Percentiles rank a stretch among this genome's conserved stretches.
Evolutionary conservation across 92 coral and sea anemone species (phyloP).

Genomic region (Parazoanthus atlanticus): DNA sequence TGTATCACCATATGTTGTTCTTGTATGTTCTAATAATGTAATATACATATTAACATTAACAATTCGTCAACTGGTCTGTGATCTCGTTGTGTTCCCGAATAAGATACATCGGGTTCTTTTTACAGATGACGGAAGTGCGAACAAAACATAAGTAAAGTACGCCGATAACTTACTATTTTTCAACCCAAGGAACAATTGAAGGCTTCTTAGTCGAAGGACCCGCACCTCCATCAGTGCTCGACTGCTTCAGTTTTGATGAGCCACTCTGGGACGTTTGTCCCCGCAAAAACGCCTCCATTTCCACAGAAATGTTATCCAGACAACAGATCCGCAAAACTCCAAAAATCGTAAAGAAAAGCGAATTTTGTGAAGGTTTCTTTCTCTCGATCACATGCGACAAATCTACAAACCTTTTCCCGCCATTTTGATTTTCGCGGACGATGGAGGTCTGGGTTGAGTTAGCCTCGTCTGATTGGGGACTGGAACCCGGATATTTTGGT

Average conservation of each 20-base stretch:
- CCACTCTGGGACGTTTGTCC: constrained; percentile 73
- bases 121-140: too few relatives aligned
- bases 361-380: background rate
- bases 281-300: constrained; percentile 89
- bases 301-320: background rate
- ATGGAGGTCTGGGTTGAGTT: constrained; percentile 10
- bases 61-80: too few relatives aligned
- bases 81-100: too few relatives aligned
- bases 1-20: too few relatives aligned
- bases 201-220: constrained; percentile 69
- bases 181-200: constrained; percentile 90
- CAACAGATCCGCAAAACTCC: background rate
- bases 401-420: constrained; percentile 54
- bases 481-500: constrained; percentile 37
- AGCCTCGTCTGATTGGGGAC: background rate
- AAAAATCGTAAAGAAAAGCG: background rate
- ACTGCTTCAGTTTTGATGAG: constrained; percentile 73
- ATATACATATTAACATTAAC: too few relatives aligned
- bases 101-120: background rate
- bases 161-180: constrained; percentile 86
- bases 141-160: background rate
- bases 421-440: constrained; percentile 25
- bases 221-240: constrained; percentile 58
- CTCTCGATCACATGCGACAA: background rate
- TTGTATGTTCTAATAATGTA: too few relatives aligned